Conservation (phyloP, 1,140 invertebrate genomes). For the Drosophila teissieri region DNA sequence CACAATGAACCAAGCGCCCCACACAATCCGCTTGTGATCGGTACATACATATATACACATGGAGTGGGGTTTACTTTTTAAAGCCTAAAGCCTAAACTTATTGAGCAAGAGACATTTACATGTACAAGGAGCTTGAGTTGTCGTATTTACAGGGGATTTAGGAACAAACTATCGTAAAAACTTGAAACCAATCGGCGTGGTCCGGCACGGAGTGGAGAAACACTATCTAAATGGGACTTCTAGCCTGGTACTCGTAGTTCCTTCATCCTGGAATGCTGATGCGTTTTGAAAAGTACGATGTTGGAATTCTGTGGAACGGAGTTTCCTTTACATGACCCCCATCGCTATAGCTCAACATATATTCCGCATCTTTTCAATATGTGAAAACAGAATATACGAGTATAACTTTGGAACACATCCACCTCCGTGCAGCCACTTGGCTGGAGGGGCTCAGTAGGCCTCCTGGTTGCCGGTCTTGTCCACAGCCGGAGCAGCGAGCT, state of each 20-base stretch:
- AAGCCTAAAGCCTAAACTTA: conserved; percentile 61
- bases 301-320: too few relatives aligned
- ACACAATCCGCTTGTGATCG: conserved; percentile 7
- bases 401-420: neutral
- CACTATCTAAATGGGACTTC: conserved; percentile 22
- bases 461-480: conserved; percentile 57
- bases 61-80: neutral
- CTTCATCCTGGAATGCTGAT: too few relatives aligned
- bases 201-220: conserved; percentile 36
- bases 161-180: conserved; percentile 75
- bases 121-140: conserved; percentile 25
- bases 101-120: conserved; percentile 73
- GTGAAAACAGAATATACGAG: too few relatives aligned
- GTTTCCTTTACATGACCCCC: too few relatives aligned
- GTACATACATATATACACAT: conserved; percentile 36
- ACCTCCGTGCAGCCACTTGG: conserved; percentile 29
- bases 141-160: conserved; percentile 62
- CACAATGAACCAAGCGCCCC: conserved; percentile 26
- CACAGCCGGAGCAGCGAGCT: conserved; percentile 6
- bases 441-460: conserved; percentile 49
- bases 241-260: too few relatives aligned
- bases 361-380: too few relatives aligned
- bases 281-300: neutral
- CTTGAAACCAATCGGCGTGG: conserved; percentile 73
- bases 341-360: too few relatives aligned